A percentile compares a stretch with the other conserved stretches of the same genome.
These are phyloP conservation scores for Butorides virescens DNA, from an alignment of 2,113 vertebrate genomes.

Conservation along the genomic window DNA sequence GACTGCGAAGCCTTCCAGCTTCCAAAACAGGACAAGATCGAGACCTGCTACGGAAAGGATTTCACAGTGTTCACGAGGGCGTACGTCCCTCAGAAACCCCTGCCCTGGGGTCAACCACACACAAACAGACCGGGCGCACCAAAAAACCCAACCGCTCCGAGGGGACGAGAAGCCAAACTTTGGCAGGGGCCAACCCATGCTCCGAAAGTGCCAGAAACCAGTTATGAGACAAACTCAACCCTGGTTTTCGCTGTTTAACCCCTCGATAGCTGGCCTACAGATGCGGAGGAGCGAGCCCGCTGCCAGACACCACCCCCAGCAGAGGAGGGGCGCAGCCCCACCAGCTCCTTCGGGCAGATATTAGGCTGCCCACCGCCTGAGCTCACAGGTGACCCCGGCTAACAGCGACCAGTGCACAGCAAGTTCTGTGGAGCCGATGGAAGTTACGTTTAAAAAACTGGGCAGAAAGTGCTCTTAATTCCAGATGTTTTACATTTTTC, in stretches of 20 bases:
- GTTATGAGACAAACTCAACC: neutral
- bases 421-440: neutral
- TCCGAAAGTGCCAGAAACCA: neutral
- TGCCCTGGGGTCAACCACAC: neutral
- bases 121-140: neutral
- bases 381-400: neutral
- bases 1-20: neutral
- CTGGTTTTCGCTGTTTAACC: neutral
- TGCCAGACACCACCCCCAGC: neutral
- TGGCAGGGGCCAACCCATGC: neutral
- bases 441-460: neutral
- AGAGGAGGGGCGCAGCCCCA: neutral
- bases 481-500: conserved; percentile 55
- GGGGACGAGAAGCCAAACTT: neutral
- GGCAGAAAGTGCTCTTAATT: neutral
- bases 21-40: neutral
- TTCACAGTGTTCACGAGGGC: rapidly evolving
- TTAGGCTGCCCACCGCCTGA: neutral
- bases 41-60: neutral
- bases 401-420: neutral
- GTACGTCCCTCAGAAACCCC: rapidly evolving
- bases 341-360: neutral
- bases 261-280: neutral
- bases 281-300: neutral
- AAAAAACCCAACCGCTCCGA: neutral